Percentiles rank a stretch among this genome's conserved stretches.
These are phyloP conservation scores for Cariama cristata DNA, from an alignment of 2,113 vertebrate species.

Conservation along the genomic window DNA sequence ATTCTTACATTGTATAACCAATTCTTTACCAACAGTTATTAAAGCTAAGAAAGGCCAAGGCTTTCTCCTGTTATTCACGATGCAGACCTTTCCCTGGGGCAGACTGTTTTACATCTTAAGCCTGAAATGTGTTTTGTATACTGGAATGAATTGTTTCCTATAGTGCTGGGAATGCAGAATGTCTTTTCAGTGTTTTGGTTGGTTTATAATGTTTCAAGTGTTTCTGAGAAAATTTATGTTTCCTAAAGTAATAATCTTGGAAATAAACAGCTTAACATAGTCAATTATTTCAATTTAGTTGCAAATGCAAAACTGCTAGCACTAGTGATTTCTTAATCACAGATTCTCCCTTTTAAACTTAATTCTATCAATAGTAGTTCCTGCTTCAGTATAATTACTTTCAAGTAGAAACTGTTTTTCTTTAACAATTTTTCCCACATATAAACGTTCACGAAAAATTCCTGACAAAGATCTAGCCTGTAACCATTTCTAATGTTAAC, in stretches of 20 bases:
- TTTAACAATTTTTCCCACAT: background rate
- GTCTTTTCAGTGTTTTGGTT: background rate
- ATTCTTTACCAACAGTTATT: background rate
- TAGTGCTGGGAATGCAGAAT: background rate
- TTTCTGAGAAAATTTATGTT: background rate
- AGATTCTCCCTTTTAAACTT: background rate
- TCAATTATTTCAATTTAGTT: background rate
- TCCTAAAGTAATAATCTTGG: background rate
- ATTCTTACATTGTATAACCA: background rate
- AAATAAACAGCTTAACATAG: background rate
- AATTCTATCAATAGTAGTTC: background rate
- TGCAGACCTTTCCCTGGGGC: background rate
- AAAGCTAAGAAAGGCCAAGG: background rate
- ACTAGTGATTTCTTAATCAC: background rate
- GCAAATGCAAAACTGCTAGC: background rate
- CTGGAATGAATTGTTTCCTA: background rate
- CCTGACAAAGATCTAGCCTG: background rate
- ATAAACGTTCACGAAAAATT: background rate
- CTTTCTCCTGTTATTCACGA: background rate
- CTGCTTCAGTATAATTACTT: background rate
- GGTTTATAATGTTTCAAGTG: background rate
- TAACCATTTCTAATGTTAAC: rapidly evolving
- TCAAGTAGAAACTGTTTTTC: background rate
- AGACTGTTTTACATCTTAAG: background rate
- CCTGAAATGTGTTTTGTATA: rapidly evolving